Percentiles rank a stretch among this genome's conserved stretches.
phyloP scores from a whole-genome alignment of 2,113 vertebrate genomes.

The Alethe castanea region DNA sequence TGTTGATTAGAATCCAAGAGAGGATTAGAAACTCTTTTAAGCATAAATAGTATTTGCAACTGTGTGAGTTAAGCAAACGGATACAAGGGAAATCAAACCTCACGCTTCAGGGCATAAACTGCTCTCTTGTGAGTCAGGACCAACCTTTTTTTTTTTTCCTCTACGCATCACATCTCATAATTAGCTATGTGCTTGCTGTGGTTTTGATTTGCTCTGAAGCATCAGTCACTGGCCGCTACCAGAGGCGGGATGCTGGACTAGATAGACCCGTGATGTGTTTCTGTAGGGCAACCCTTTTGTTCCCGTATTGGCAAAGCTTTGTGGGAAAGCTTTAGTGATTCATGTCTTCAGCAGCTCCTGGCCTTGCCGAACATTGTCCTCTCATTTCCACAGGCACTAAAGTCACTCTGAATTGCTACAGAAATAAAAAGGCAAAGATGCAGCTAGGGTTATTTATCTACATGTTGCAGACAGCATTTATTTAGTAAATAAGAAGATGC shows the following conservation, averaged over 20 bases:
- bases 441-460: background rate
- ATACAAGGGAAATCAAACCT: slow-evolving; percentile 66
- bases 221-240: background rate
- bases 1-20: slow-evolving; percentile 64
- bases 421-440: background rate
- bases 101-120: slow-evolving; percentile 57
- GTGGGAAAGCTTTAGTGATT: slow-evolving; percentile 27
- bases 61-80: slow-evolving; percentile 56
- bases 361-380: background rate
- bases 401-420: background rate
- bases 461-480: background rate
- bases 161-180: background rate
- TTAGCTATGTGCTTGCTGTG: slow-evolving; percentile 50
- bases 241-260: background rate
- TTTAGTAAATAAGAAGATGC: background rate
- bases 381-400: slow-evolving; percentile 21
- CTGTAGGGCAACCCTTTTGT: slow-evolving; percentile 48
- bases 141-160: slow-evolving; percentile 1
- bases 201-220: slow-evolving; percentile 55
- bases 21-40: slow-evolving; percentile 67
- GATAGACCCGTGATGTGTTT: background rate
- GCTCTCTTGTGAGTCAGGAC: slow-evolving; percentile 63
- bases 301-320: slow-evolving; percentile 4
- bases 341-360: background rate
- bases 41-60: slow-evolving; percentile 59